phyloP scores from a whole-genome alignment of 2,888 invertebrate species.

The Scaptomyza caliginosa region DNA sequence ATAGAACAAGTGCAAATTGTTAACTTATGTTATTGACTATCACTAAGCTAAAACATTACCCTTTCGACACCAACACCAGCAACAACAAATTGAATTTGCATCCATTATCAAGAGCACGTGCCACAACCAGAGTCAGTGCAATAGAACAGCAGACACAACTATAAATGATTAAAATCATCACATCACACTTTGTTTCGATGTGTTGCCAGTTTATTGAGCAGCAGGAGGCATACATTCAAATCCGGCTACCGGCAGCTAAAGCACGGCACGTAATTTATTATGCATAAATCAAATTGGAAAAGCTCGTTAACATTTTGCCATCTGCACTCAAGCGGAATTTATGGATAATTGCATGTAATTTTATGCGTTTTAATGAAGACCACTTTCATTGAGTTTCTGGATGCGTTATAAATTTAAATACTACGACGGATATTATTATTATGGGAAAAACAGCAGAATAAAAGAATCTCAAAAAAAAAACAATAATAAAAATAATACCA shows the following conservation, averaged over 20 bases:
- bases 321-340: slow-evolving; percentile 53
- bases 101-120: slow-evolving; percentile 53
- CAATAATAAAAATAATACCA: background rate
- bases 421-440: background rate
- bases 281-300: slow-evolving; percentile 55
- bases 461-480: background rate
- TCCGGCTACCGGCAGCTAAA: background rate
- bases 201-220: slow-evolving; percentile 25
- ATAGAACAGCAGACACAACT: slow-evolving; percentile 11
- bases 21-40: background rate
- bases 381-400: background rate
- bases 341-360: slow-evolving; percentile 66
- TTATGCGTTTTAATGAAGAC: slow-evolving; percentile 23
- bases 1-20: slow-evolving; percentile 1
- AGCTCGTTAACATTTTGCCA: slow-evolving; percentile 52
- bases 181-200: slow-evolving; percentile 35
- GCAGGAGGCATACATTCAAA: slow-evolving; percentile 1
- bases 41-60: background rate
- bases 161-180: slow-evolving; percentile 58
- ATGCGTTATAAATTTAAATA: slow-evolving; percentile 22
- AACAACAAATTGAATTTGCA: slow-evolving; percentile 11
- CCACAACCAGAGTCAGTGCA: slow-evolving; percentile 12
- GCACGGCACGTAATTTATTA: slow-evolving; percentile 13
- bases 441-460: background rate
- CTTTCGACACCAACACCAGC: too few species aligned